These are phyloP conservation scores for Microhierax caerulescens DNA, from an alignment of 2,797 vertebrate species.

Conservation along the genomic window DNA sequence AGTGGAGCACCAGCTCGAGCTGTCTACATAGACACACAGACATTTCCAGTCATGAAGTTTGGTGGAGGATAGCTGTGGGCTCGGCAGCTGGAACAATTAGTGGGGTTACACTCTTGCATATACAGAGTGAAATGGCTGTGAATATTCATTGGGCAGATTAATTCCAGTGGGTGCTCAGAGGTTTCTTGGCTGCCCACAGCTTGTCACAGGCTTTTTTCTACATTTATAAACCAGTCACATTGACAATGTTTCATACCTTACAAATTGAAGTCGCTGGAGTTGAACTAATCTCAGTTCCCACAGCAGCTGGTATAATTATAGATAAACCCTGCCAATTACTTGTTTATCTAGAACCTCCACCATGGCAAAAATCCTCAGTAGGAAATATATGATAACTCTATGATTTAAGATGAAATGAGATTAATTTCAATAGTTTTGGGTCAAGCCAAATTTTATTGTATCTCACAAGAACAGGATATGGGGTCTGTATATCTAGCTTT, in stretches of 20 bases:
- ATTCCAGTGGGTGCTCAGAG: conserved; percentile 1
- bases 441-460: conserved; percentile 21
- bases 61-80: neutral
- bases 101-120: neutral
- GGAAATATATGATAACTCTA: conserved; percentile 21
- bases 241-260: conserved; percentile 30
- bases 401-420: conserved; percentile 20
- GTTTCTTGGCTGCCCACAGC: conserved; percentile 45
- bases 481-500: neutral
- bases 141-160: conserved; percentile 7
- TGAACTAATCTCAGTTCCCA: conserved; percentile 53
- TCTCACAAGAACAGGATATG: neutral
- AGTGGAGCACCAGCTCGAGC: neutral
- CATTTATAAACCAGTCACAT: conserved; percentile 49
- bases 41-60: neutral
- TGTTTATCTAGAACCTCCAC: conserved; percentile 52
- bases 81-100: neutral
- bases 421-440: conserved; percentile 45
- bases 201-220: neutral
- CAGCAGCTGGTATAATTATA: conserved; percentile 52
- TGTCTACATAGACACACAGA: neutral
- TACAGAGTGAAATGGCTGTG: neutral
- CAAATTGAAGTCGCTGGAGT: conserved; percentile 51
- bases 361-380: neutral
- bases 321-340: conserved; percentile 57